Base-by-base conservation (phyloP, 2,888 invertebrate species). In the Sepiola atlantica region DNA sequence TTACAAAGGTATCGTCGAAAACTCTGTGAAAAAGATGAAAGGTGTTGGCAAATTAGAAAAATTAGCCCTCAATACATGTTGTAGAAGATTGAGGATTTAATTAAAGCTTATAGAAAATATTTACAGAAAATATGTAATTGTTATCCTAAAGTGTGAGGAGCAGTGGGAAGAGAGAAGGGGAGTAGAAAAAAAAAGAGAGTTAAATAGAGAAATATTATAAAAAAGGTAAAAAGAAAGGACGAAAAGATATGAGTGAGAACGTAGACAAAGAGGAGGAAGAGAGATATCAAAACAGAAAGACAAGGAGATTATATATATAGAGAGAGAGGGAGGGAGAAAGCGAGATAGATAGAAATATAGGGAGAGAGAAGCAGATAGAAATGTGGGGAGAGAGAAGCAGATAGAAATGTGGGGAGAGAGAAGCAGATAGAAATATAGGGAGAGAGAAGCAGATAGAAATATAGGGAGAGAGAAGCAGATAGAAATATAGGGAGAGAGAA, bases 31-130 rank as follows among this genome's bases (percentile, higher is more conserved):
- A 45, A 77, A 77, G 77, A 77, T 77, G n/a, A 77, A 77, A 77
- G 77, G 77, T 77, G 20, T 77, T n/a, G 8, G n/a, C n/a, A n/a
- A 77, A n/a, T 77, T 77, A n/a, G 77, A 77, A 77, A n/a, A 77
- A 77, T 77, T 77, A n/a, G 77, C 77, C 77, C 77, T 77, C n/a
- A 77, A 77, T 77, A n/a, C 77, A 77, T 77, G n/a, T 77, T 77
- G 77, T 18, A n/a, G 14, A 77, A 77, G 77, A 77, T 77, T 77
- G n/a, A n/a, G 14, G 77, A 77, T 77, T 77, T 77, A 77, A 77
- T 77, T 77, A 77, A 77, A 77, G 77, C 77, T n/a, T 77, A 77
- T 77, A 77, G 77, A 77, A 77, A 77, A 77, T 77, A 77, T 77
- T 77, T 77, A n/a, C 77, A n/a, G 77, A 77, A 77, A n/a, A 77